Base-by-base conservation (phyloP, 2,888 invertebrate genomes). In the Neoascia interrupta region DNA sequence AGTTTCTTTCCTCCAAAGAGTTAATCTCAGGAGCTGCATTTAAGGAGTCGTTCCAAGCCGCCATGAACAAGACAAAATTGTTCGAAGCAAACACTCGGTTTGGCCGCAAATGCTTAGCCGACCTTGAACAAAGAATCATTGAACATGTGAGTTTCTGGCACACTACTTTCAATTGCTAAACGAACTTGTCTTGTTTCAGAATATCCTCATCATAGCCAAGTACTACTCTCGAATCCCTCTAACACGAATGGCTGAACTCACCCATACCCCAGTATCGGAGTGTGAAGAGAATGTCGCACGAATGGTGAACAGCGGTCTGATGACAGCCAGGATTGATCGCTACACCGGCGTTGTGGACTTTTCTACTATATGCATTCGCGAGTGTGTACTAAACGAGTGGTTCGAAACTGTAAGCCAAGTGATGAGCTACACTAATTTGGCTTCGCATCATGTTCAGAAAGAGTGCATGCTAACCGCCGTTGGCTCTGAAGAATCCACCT, bases 401-500 rank as follows among this genome's bases (percentile, higher is more conserved):
- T 94, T 96, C 0, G 92, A 92, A 83, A 95, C 95, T 84, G 89
- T 97, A 49, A 93, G 94, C 82, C 91, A 93, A 2, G 89, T 97
- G 70, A 97, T 97, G 97, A 93, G 94, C 81, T 92, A 96, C 13
- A 95, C 97, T 34, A 96, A 96, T 89, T 95, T 96, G 86, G 96
- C 97, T 0, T 97, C 96, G 16, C 97, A 97, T 90, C 91, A 97
- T 58, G 97, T 97, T 87, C 97, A 97, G 89, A 97, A 97, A 86
- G 97, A 97, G 87, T 49, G 56, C 15, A 37, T 49, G 4, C 5
- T 28, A 0, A 37, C 4, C 6, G 5, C 5, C n/a, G n/a, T n/a
- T n/a, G n/a, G n/a, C n/a, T n/a, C n/a, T n/a, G n/a, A n/a, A n/a
- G n/a, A n/a, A n/a, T n/a, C n/a, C n/a, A n/a, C n/a, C n/a, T n/a